phyloP scores from a whole-genome alignment of 2,888 invertebrate species.

The Falcaria lacertinaria region DNA sequence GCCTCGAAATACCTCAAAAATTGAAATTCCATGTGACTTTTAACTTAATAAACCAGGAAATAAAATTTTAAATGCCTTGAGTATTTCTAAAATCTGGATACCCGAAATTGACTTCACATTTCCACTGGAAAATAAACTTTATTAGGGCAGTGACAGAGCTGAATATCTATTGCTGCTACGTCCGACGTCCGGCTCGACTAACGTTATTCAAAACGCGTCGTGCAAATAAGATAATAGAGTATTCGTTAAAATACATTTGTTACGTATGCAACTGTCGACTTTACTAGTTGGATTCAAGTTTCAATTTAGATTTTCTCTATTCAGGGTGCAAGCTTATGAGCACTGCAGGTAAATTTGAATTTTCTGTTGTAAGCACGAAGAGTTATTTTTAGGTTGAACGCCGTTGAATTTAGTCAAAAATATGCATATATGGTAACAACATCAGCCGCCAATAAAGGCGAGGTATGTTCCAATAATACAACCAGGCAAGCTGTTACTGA shows the following conservation, averaged over 20 bases:
- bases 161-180: constrained; percentile 6
- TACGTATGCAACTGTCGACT: constrained; percentile 15
- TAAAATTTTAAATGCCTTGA: background rate
- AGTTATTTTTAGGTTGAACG: background rate
- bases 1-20: constrained; percentile 5
- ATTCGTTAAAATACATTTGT: constrained; percentile 21
- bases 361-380: background rate
- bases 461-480: background rate
- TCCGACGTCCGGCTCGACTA: constrained; percentile 1
- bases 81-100: constrained; percentile 29
- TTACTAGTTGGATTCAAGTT: constrained; percentile 11
- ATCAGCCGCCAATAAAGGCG: background rate
- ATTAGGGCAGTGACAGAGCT: constrained; percentile 5
- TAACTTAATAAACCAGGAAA: background rate
- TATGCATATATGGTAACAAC: background rate
- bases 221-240: constrained; percentile 54
- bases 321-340: background rate
- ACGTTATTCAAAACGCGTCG: constrained; percentile 40
- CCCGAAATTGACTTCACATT: constrained; percentile 13
- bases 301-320: constrained; percentile 6
- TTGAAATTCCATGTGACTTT: constrained; percentile 4
- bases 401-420: background rate
- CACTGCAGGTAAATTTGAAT: background rate
- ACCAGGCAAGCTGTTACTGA: background rate
- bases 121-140: constrained; percentile 13